A percentile compares a stretch with the other conserved stretches of the same genome.
phyloP scores from a whole-genome alignment of 2,888 invertebrate species.

The Melieria picta region DNA sequence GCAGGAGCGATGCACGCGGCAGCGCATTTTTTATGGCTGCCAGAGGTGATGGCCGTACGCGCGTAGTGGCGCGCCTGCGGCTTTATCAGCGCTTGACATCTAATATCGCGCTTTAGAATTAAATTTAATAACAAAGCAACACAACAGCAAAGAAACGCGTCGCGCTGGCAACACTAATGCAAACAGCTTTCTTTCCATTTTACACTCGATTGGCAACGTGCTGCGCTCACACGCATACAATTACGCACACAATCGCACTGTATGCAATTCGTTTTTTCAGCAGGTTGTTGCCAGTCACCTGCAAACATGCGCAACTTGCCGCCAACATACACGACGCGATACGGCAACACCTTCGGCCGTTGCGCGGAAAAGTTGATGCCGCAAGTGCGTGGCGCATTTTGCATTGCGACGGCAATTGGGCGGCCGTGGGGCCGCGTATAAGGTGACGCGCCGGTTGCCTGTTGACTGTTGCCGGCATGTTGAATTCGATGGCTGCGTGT shows the following conservation, averaged over 20 bases:
- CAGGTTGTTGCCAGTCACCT: neutral
- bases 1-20: too few relatives aligned
- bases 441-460: too few relatives aligned
- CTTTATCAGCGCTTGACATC: slow-evolving; percentile 45
- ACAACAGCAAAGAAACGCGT: slow-evolving; percentile 9
- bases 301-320: neutral
- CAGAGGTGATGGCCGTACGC: neutral
- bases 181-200: neutral
- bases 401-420: neutral
- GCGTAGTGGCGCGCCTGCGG: neutral
- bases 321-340: neutral
- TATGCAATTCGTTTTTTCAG: neutral
- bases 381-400: slow-evolving; percentile 5
- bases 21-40: neutral
- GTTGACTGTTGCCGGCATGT: neutral
- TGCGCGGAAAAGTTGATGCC: neutral
- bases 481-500: slow-evolving; percentile 10
- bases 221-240: neutral
- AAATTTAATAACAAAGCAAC: slow-evolving; percentile 43
- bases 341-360: neutral
- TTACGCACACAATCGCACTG: neutral
- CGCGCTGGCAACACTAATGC: neutral
- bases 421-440: neutral
- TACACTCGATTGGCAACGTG: neutral
- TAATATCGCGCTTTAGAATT: slow-evolving; percentile 48